phyloP scores from a whole-genome alignment of 2,113 vertebrate species.

The Colius striatus region DNA sequence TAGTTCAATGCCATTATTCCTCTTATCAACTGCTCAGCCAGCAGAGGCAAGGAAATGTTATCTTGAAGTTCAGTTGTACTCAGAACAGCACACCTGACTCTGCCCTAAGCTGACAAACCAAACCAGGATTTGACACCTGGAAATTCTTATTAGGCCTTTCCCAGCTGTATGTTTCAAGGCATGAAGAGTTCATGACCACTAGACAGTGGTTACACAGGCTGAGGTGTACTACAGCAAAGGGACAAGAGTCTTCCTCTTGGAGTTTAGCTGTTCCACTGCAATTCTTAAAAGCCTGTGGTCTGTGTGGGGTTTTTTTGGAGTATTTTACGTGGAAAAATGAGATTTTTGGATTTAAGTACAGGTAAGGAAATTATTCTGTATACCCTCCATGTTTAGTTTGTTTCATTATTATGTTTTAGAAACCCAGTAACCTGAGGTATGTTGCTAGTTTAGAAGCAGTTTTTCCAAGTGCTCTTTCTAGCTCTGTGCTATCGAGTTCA shows the following conservation, averaged over 20 bases:
- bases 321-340: background rate
- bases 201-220: background rate
- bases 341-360: background rate
- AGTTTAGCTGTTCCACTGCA: background rate
- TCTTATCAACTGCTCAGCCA: background rate
- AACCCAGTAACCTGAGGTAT: background rate
- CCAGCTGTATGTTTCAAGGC: background rate
- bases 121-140: background rate
- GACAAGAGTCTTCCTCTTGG: background rate
- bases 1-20: too few relatives aligned
- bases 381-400: background rate
- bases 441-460: background rate
- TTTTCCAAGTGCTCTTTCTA: background rate
- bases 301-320: background rate
- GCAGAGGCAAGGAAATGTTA: background rate
- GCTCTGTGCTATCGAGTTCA: background rate
- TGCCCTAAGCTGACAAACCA: background rate
- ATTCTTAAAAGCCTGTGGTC: background rate
- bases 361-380: background rate
- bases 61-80: background rate
- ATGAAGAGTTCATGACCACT: background rate
- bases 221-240: background rate
- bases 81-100: background rate
- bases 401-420: background rate
- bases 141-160: background rate